Base-by-base conservation (phyloP, 2,113 vertebrate species). In the Rutilus rutilus region DNA sequence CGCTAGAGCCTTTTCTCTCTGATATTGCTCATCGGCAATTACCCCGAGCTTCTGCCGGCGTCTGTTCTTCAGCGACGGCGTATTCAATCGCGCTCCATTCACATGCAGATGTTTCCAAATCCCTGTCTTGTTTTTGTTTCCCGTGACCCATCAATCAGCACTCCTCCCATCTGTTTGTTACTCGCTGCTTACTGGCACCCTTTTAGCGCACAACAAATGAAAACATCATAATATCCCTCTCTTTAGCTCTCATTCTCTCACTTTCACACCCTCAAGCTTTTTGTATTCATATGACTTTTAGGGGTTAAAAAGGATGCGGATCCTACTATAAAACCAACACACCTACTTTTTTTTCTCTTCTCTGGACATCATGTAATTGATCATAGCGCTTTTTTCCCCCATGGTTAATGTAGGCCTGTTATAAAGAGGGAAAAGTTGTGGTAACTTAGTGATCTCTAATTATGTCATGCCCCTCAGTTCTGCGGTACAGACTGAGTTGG, bases 21-120 rank as follows among this genome's bases (percentile, higher is more conserved):
- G 82, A 91, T 88, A 91, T 85, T 90, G 87, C 92, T 94, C 92
- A 91, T 93, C 92, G 90, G 89, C 88, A 95, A 93, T 94, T 94
- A 93, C 91, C 87, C 89, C 87, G 92, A 94, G 90, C 94, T 93
- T 79, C 81, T 91, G 92, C 91, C 85, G 67, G 87, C 86, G 11
- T 47, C 74, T 74, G 64, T 62, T 82, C 65, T 86, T 77, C 83
- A 27, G 17, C 52, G 74, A 67, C 64, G 88, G 93, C 85, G 65
- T 93, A 92, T 93, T 95, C 92, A 92, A 90, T 90, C 91, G 90
- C 42, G 25, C 89, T 86, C 94, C 83, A 96, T 98, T 99, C 96
- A 97, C 94, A 98, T 97, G 96, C 96, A 98, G 96, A 98, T 98
- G 93, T 93, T 78, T 82, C 90, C 95, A 96, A 97, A 97, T 96